phyloP scores from a whole-genome alignment of 2,797 vertebrate genomes.

The Pantherophis alleghaniensis region DNA sequence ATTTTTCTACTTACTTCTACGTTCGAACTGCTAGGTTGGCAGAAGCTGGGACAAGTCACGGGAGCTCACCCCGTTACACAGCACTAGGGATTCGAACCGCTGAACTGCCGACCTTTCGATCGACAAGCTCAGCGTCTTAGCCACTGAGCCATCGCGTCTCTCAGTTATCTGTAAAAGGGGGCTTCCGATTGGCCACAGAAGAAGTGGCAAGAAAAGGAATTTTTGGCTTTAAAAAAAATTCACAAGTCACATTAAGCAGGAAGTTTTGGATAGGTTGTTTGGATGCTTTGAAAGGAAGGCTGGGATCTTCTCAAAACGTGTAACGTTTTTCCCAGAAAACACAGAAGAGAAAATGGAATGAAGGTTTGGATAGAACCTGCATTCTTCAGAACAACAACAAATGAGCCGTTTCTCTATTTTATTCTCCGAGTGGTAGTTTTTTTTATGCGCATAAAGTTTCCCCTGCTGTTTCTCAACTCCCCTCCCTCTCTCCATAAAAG shows the following conservation, averaged over 20 bases:
- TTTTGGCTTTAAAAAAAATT: background rate
- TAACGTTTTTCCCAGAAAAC: background rate
- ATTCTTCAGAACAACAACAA: background rate
- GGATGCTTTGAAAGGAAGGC: background rate
- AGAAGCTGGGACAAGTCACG: too few species aligned
- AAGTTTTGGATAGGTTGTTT: background rate
- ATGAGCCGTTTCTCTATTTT: background rate
- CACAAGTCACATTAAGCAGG: background rate
- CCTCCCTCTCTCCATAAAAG: background rate
- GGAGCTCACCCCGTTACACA: too few species aligned
- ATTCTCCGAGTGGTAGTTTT: background rate
- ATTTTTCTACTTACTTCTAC: too few species aligned
- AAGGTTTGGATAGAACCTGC: background rate
- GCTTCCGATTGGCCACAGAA: background rate
- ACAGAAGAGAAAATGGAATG: background rate
- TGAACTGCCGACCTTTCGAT: too few species aligned
- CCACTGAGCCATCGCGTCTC: too few species aligned
- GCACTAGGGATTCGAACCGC: too few species aligned
- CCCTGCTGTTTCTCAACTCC: background rate
- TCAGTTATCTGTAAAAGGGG: background rate
- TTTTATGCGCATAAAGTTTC: background rate
- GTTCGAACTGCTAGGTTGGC: too few species aligned
- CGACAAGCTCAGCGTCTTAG: too few species aligned
- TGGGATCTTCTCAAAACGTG: background rate
- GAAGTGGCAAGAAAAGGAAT: background rate